Base-by-base conservation (phyloP, 1,140 invertebrate genomes). In the Campoletis sonorensis region DNA sequence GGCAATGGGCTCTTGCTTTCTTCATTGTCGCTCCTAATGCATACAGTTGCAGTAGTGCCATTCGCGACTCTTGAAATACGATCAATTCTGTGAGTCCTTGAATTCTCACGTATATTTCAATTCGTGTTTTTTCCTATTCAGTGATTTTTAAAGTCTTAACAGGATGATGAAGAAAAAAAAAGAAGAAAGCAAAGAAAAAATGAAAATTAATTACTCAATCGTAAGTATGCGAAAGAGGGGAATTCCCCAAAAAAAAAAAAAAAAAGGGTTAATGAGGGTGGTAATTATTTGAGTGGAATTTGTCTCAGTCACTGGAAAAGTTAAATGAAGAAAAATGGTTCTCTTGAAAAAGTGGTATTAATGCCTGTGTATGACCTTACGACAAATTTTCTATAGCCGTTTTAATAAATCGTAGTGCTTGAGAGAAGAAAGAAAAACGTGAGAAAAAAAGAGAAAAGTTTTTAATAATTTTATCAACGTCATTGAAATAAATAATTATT, bases 1-100 rank as follows among this genome's bases (percentile, higher is more conserved):
- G 61, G 11, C 23, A 64, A 10, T 23, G 18, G 40, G 5, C 5
- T 64, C 61, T 26, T 26, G 61, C 11, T 26, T 64, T 18, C 21
- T 64, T 27, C 61, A 64, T 64, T 64, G 61, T 26, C 61, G 13
- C 61, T 26, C n/a, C 8, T 64, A 64, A 64, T 64, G 61, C n/a
- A 26, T 64, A 27, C 61, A 0, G 61, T 26, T 64, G 61, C 61
- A 64, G 27, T 64, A 0, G 23, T 18, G 3, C 51, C 0, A 26
- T 13, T 64, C 10, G 15, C 5, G 11, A 64, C 27, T 64, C 7
- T 13, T 27, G 61, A 8, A 64, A 11, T 23, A 26, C 61, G 61
- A 64, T 23, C n/a, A 27, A 26, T 1, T 26, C 7, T 13, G 23
- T 11, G 18, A 7, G 61, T 27, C 11, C 23, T 64, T 54, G 51